Percentiles rank a stretch among this genome's conserved stretches.
Evolutionary conservation across 64 coral and sea anemone genomes (phyloP).

Genomic region (Montipora capricornis): DNA sequence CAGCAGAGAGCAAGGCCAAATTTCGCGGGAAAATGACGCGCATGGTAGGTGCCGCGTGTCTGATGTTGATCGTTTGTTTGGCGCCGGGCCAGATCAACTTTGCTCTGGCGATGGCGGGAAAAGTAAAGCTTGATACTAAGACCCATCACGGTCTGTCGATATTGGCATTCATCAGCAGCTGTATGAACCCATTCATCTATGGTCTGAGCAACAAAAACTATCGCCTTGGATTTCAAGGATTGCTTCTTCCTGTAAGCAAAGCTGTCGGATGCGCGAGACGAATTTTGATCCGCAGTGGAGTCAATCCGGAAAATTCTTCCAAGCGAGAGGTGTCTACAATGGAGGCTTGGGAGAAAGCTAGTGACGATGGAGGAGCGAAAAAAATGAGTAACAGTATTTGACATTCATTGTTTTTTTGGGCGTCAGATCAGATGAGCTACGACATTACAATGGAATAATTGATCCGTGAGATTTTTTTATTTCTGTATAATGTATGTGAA

Average conservation of each 20-base stretch:
- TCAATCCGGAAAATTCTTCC: neutral
- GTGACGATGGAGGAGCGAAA: no score
- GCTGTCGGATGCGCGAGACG: neutral
- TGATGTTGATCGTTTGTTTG: neutral
- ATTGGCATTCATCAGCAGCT: slow-evolving; percentile 11
- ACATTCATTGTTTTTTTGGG: no score
- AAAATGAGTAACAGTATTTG: no score
- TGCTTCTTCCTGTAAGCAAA: neutral
- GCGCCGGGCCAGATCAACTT: slow-evolving; percentile 27
- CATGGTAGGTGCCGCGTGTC: neutral
- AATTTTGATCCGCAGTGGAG: neutral
- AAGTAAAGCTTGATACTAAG: neutral
- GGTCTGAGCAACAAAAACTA: slow-evolving; percentile 30
- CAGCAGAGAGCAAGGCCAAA: slow-evolving; percentile 33
- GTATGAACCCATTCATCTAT: slow-evolving; percentile 37
- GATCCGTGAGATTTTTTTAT: no score
- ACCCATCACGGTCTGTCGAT: neutral
- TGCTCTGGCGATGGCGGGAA: slow-evolving; percentile 12
- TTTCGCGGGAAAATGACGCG: slow-evolving; percentile 46
- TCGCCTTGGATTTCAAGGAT: neutral
- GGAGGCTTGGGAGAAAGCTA: no score
- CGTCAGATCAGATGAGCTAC: no score
- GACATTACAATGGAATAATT: no score
- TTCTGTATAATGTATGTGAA: no score
- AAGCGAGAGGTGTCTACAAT: no score